These are phyloP conservation scores for Ornithoptera priamus DNA, from an alignment of 2,888 invertebrate species.

Conservation along the genomic window DNA sequence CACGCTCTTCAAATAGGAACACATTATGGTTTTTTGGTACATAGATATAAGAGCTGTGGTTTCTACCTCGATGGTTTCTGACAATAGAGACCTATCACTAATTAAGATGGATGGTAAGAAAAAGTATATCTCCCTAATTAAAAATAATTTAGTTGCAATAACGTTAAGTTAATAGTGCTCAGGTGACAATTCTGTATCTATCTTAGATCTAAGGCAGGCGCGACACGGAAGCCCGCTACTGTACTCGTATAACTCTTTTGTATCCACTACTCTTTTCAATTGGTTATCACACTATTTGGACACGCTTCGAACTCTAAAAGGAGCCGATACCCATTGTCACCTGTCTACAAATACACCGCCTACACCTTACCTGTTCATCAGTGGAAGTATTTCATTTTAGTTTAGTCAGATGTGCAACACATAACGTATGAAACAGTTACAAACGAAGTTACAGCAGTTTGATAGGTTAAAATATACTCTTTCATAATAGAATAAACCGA, in stretches of 20 bases:
- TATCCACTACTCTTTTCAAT: slow-evolving; percentile 54
- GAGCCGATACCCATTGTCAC: slow-evolving; percentile 62
- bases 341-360: slow-evolving; percentile 42
- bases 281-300: slow-evolving; percentile 65
- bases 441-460: background rate
- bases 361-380: slow-evolving; percentile 30
- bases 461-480: background rate
- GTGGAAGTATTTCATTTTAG: slow-evolving; percentile 28
- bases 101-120: too few relatives aligned
- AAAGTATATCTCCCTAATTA: too few relatives aligned
- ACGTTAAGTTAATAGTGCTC: background rate
- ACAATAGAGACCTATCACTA: too few relatives aligned
- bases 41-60: too few relatives aligned
- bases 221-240: slow-evolving; percentile 75
- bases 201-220: slow-evolving; percentile 40
- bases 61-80: too few relatives aligned
- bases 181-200: slow-evolving; percentile 36
- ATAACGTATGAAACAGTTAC: slow-evolving; percentile 18
- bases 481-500: too few relatives aligned
- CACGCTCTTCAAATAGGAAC: too few relatives aligned
- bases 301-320: slow-evolving; percentile 56
- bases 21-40: too few relatives aligned
- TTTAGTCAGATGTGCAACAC: slow-evolving; percentile 27
- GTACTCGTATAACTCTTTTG: slow-evolving; percentile 72
- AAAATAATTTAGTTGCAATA: too few relatives aligned